A percentile compares a stretch with the other conserved stretches of the same genome.
Conservation (phyloP, 2,113 vertebrate species). For the Saguinus imperator region DNA sequence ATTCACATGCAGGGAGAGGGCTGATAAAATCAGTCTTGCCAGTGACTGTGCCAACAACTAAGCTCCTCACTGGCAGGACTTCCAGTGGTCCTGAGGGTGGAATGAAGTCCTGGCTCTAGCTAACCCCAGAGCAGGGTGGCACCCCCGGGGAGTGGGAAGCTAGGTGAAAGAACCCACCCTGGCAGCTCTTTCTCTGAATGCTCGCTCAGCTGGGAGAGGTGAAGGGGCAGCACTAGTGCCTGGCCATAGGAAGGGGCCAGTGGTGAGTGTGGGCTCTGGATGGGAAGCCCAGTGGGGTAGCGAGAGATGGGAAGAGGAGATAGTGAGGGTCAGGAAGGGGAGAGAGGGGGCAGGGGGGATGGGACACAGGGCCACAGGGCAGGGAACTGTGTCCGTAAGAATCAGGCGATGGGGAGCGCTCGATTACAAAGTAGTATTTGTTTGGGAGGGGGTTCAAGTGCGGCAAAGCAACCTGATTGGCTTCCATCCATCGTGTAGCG, state of each 20-base stretch:
- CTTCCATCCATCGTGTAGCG: conserved; percentile 97
- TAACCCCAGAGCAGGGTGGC: conserved; percentile 20
- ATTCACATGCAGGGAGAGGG: conserved; percentile 47
- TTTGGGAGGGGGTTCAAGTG: conserved; percentile 86
- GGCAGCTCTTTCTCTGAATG: conserved; percentile 54
- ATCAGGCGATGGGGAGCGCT: conserved; percentile 80
- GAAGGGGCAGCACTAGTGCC: conserved; percentile 39
- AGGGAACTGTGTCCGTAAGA: conserved; percentile 78
- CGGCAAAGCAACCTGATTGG: conserved; percentile 96
- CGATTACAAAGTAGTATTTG: conserved; percentile 83
- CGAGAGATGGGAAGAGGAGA: conserved; percentile 70
- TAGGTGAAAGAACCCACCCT: conserved; percentile 28
- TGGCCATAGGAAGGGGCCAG: conserved; percentile 29
- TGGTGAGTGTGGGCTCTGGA: conserved; percentile 51
- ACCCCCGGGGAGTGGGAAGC: conserved; percentile 21
- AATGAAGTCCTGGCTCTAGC: conserved; percentile 7
- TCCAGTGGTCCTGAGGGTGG: background rate
- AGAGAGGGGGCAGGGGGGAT: conserved; percentile 52
- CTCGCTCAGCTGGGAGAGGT: conserved; percentile 46
- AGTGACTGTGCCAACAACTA: conserved; percentile 50
- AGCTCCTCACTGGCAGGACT: background rate
- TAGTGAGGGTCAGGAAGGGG: conserved; percentile 72
- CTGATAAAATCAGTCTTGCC: conserved; percentile 48
- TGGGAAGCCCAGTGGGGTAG: conserved; percentile 71
- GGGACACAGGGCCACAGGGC: conserved; percentile 73